Evolutionary conservation across 1,140 invertebrate species (phyloP), one percentile per base, ranked within the genome.

Genomic region (Euschistus heros): DNA sequence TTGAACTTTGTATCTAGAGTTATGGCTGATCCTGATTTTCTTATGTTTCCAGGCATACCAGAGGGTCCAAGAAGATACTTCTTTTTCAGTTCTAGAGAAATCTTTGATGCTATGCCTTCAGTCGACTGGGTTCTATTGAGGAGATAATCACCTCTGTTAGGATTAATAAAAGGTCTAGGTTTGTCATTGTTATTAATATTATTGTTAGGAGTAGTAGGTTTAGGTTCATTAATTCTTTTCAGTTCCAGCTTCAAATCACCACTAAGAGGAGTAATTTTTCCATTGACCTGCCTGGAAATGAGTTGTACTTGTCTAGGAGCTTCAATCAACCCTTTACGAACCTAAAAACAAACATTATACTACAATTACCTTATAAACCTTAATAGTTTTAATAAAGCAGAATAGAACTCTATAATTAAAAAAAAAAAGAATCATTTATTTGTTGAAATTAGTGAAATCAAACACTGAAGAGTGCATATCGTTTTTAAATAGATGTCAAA

Each of bases 11-110:
- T 88, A 71, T 92, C 90, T 10, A 93, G 79, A 62, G 89, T 87
- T 0, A 88, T 87, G 0, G 88, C 84, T 20, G 89, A 91, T n/a
- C 88, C 89, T 0, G 89, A 91, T 71, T 91, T 91, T 69, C 86
- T 81, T 6, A 90, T 85, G 0, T 81, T 78, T n/a, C 79, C 80
- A 7, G 83, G 77, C 0, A 76, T 78, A 18, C 79, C 79, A 46
- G 79, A 78, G 30, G 85, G 83, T 15, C 85, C 85, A 2, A 92
- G 75, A 7, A 94, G 75, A 75, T 92, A 94, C 63, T 85, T 83
- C 71, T 91, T 88, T 71, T 92, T 92, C 7, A 93, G 76, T 74
- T 92, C 89, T 26, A 92, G 75, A 15, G 89, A 90, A 37, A 88
- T 82, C 75, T 91, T 92, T 1, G 89, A 88, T 0, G 90, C 89